Evolutionary conservation across 2,113 vertebrate species (phyloP).

Genomic region (Trachemys scripta): DNA sequence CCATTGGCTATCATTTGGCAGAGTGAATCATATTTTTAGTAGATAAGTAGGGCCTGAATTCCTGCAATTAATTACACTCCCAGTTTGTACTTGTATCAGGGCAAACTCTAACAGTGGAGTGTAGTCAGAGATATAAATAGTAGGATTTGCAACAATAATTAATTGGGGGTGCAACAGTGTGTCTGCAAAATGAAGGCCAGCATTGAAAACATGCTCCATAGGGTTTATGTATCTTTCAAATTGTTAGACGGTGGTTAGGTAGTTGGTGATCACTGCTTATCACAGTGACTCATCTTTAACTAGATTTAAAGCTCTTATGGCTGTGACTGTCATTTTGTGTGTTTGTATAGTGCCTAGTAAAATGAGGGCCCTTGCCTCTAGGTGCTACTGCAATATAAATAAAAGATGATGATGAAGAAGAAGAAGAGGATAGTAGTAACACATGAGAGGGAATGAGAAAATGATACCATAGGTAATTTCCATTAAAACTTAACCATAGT

Average conservation of each 20-base stretch:
- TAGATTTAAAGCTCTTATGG: background rate
- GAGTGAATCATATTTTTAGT: background rate
- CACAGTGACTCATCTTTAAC: background rate
- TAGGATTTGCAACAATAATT: background rate
- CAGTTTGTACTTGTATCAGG: background rate
- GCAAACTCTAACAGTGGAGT: background rate
- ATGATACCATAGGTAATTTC: background rate
- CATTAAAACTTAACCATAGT: background rate
- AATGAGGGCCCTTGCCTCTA: background rate
- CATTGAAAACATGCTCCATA: background rate
- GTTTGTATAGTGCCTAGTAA: background rate
- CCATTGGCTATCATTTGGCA: background rate
- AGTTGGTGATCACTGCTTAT: background rate
- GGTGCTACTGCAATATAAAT: background rate
- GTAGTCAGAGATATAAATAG: background rate
- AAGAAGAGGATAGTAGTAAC: background rate
- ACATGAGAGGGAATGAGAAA: background rate
- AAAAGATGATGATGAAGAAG: background rate
- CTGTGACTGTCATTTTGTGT: background rate
- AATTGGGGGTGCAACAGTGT: background rate
- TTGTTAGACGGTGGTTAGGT: background rate
- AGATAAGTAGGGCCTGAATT: background rate
- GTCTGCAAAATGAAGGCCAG: background rate
- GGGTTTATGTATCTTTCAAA: background rate
- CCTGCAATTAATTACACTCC: background rate